Evolutionary conservation across 2,888 invertebrate species (phyloP).

Genomic region (Scotopteryx bipunctaria): DNA sequence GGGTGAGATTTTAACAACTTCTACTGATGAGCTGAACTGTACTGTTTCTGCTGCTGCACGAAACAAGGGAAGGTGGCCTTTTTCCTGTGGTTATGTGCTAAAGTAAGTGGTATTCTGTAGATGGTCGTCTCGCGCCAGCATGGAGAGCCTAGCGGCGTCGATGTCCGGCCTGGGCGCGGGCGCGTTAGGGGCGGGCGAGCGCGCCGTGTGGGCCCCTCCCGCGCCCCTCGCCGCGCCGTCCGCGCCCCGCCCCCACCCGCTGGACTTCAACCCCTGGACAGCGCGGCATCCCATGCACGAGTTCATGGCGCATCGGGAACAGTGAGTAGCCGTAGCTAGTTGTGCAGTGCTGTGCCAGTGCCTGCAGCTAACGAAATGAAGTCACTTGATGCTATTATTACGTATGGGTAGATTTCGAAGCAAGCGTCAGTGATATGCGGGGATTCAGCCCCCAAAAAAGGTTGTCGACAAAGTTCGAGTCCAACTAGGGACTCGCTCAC

Average conservation of each 20-base stretch:
- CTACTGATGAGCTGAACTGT: no score
- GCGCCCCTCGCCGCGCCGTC: constrained; percentile 31
- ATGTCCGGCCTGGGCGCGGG: constrained; percentile 58
- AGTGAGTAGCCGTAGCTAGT: constrained; percentile 47
- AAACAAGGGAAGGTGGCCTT: no score
- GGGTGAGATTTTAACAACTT: no score
- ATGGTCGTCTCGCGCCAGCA: constrained; percentile 54
- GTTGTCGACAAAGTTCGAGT: no score
- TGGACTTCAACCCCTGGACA: constrained; percentile 75
- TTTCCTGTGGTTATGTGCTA: no score
- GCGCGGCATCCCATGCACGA: constrained; percentile 68
- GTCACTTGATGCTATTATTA: no score
- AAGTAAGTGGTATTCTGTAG: constrained; percentile 32
- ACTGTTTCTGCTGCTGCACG: no score
- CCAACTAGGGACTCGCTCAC: no score
- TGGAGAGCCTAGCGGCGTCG: constrained; percentile 57
- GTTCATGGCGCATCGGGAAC: constrained; percentile 56
- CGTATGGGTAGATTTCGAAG: no score
- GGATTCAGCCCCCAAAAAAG: no score
- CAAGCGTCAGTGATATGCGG: no score
- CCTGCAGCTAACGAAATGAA: no score
- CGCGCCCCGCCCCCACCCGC: constrained; percentile 40
- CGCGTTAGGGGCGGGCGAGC: constrained; percentile 46
- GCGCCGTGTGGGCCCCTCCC: constrained; percentile 58
- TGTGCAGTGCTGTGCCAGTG: not conserved